Base-by-base conservation (phyloP, 2,113 vertebrate species). In the Percina caprodes region DNA sequence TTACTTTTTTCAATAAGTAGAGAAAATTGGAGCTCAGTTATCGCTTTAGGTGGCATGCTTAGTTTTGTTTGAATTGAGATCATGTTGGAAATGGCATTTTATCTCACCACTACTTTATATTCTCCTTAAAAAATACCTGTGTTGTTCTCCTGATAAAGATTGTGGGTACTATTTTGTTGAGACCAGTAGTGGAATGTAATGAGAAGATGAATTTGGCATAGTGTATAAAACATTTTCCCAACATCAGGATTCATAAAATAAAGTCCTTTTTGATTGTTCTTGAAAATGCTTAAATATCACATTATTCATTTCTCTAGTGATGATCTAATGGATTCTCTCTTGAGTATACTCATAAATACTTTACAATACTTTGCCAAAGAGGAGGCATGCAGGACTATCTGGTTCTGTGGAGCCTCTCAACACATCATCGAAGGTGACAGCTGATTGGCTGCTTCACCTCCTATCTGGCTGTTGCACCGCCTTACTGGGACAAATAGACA, bases 371-470 rank as follows among this genome's bases (percentile, higher is more conserved):
- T 39, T 11, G 54, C 65, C 75, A 70, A 72, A 83, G 54, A 60
- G 60, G 30, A 42, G 62, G 65, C 49, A 63, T 60, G 63, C 48
- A 2, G 42, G n/a, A 9, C 69, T 65, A 70, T 66, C 71, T 69
- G 61, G 23, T 68, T 56, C 66, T 54, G 23, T 33, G 60, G 55
- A 69, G 70, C 76, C 30, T 83, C 70, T 69, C 24, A 72, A 62
- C 62, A 56, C 58, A 83, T 85, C 81, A 84, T 68, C 79, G 73
- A 56, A 69, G 55, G 63, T 86, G 88, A 88, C 83, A 87, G 87
- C 68, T 91, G 89, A 91, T 82, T 83, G 87, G 77, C 83, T 79
- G 71, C 67, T 75, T 6, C 67, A 42, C 59, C 39, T 86, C 69
- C 52, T 86, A 67, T 89, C 77, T 81, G 80, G 62, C 66, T 46